These are phyloP conservation scores for Promerops cafer DNA, from an alignment of 2,113 vertebrate species.

Conservation along the genomic window DNA sequence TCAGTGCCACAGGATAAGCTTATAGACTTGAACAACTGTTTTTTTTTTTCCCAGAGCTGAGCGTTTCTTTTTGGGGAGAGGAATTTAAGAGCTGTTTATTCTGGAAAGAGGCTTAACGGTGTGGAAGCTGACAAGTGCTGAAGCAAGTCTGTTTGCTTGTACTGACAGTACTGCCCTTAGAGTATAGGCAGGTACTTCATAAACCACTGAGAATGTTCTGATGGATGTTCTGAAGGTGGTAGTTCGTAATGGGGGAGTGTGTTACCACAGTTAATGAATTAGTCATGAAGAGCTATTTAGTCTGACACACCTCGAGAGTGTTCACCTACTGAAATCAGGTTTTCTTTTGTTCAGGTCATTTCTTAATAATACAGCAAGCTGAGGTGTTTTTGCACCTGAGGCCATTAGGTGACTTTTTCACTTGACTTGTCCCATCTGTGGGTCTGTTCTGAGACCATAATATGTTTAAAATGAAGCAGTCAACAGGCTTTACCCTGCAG, in stretches of 20 bases:
- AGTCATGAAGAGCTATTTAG: background rate
- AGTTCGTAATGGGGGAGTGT: background rate
- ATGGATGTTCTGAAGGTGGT: background rate
- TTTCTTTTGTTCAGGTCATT: background rate
- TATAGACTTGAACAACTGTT: background rate
- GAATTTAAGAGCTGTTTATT: background rate
- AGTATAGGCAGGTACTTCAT: background rate
- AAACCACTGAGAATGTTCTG: background rate
- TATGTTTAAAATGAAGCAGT: background rate
- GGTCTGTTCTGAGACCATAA: background rate
- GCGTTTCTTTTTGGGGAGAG: background rate
- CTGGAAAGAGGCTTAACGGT: background rate
- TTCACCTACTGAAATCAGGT: background rate
- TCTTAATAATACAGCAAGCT: background rate
- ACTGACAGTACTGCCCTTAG: background rate
- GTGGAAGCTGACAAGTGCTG: background rate
- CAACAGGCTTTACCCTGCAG: background rate
- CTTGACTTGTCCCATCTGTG: background rate
- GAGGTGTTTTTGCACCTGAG: background rate
- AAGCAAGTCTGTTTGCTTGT: background rate
- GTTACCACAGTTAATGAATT: background rate
- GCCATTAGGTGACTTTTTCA: background rate
- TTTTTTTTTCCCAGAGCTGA: background rate
- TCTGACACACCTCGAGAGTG: conserved; percentile 4
- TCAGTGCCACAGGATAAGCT: background rate